Percentiles rank a stretch among this genome's conserved stretches.
Conservation (phyloP, 1,140 invertebrate genomes). For the Euwallacea similis region DNA sequence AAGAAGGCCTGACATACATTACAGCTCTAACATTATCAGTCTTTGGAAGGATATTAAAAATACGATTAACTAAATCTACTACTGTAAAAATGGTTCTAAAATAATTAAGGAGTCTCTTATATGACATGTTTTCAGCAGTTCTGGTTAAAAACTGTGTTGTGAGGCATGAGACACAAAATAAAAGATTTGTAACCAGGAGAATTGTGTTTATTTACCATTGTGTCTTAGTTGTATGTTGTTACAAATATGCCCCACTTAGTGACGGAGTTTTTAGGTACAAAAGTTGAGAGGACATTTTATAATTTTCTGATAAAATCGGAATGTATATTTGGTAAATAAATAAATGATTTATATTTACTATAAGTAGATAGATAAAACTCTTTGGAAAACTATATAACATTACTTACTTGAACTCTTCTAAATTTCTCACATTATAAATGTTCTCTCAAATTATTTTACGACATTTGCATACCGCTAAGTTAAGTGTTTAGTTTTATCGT, state of each 20-base stretch:
- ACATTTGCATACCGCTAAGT: conserved; percentile 9
- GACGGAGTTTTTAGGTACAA: conserved; percentile 1
- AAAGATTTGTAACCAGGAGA: conserved; percentile 6
- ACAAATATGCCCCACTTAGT: neutral
- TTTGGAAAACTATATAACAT: too few relatives aligned
- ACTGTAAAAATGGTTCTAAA: neutral
- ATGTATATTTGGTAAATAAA: neutral
- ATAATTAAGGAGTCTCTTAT: conserved; percentile 20
- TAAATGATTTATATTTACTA: neutral
- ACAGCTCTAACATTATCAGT: conserved; percentile 20
- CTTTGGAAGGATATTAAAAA: conserved; percentile 18
- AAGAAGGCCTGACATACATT: conserved; percentile 3
- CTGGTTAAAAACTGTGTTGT: neutral
- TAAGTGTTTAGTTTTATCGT: conserved; percentile 13
- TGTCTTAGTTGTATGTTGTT: conserved; percentile 5
- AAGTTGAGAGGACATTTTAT: conserved; percentile 4
- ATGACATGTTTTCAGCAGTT: conserved; percentile 7
- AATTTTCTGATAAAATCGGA: neutral
- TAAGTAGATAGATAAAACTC: neutral
- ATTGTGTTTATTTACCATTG: conserved; percentile 17
- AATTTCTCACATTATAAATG: neutral
- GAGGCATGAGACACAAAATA: conserved; percentile 15
- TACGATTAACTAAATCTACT: conserved; percentile 13
- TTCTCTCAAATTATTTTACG: conserved; percentile 11
- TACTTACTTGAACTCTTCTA: too few relatives aligned